Evolutionary conservation across 2,797 vertebrate species (phyloP).

Genomic region (Siniperca undulata): DNA sequence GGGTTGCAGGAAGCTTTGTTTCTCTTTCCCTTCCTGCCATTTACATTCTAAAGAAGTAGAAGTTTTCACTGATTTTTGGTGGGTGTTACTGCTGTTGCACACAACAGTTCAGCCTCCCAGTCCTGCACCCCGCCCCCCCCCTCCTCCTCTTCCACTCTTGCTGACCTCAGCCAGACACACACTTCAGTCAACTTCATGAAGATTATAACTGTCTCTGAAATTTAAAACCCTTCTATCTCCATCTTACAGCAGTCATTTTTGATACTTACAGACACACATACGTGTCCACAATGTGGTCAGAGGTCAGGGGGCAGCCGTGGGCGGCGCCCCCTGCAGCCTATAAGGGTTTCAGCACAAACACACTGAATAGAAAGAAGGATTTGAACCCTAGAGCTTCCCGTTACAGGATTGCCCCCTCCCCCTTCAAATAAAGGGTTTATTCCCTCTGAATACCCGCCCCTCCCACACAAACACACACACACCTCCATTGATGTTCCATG

Average conservation of each 20-base stretch:
- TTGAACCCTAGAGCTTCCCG: conserved; percentile 42
- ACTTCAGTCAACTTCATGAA: conserved; percentile 47
- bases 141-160: conserved; percentile 25
- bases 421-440: conserved; percentile 38
- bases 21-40: too few species aligned
- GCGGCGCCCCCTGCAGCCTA: conserved; percentile 27
- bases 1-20: not conserved
- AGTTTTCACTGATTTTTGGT: not conserved
- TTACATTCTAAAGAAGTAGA: not conserved
- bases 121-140: not conserved
- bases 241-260: not conserved
- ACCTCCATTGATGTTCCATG: conserved; percentile 40
- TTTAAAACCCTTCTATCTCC: not conserved
- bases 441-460: conserved; percentile 40
- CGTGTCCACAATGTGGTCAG: conserved; percentile 10
- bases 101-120: conserved; percentile 5
- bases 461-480: conserved; percentile 53
- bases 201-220: conserved; percentile 22
- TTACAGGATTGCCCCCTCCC: conserved; percentile 22
- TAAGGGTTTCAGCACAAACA: conserved; percentile 15
- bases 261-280: not conserved
- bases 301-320: conserved; percentile 33
- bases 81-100: conserved; percentile 3
- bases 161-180: conserved; percentile 59
- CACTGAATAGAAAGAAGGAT: conserved; percentile 30